Evolutionary conservation across 2,888 invertebrate genomes (phyloP).

Genomic region (Endotricha flammealis): DNA sequence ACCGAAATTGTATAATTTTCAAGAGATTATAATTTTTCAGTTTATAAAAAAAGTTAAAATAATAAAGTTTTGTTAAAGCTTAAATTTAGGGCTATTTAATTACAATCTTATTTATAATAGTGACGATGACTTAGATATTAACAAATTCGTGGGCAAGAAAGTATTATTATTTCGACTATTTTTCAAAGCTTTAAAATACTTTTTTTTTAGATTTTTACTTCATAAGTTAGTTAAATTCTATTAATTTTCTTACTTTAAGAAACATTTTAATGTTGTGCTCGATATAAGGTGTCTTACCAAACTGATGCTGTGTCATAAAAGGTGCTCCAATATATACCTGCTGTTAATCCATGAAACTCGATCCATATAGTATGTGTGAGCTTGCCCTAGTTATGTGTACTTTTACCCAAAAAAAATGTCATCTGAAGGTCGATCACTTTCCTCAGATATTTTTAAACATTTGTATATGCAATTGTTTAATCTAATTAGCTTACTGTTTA

Average conservation of each 20-base stretch:
- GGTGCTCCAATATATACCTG: constrained; percentile 29
- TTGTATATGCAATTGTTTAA: constrained; percentile 10
- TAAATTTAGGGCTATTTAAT: too few species aligned
- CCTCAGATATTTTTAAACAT: constrained; percentile 23
- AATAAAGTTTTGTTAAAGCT: too few species aligned
- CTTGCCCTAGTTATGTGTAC: constrained; percentile 19
- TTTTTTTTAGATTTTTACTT: too few species aligned
- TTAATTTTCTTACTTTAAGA: constrained; percentile 24
- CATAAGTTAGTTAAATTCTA: too few species aligned
- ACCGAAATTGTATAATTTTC: too few species aligned
- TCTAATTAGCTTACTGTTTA: constrained; percentile 7
- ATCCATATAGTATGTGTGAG: constrained; percentile 3
- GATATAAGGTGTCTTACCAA: constrained; percentile 20
- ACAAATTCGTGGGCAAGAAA: too few species aligned
- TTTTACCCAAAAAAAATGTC: constrained; percentile 22
- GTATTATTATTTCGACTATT: too few species aligned
- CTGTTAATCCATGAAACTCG: constrained; percentile 16
- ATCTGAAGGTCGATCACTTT: constrained; percentile 35
- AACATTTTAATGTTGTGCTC: constrained; percentile 20
- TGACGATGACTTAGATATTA: too few species aligned
- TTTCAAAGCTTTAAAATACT: too few species aligned
- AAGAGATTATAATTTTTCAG: too few species aligned
- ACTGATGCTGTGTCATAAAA: constrained; percentile 27
- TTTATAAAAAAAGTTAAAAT: too few species aligned
- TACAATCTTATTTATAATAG: too few species aligned